These are phyloP conservation scores for Takifugu bimaculatus DNA, from an alignment of 2,113 vertebrate genomes.

Conservation along the genomic window DNA sequence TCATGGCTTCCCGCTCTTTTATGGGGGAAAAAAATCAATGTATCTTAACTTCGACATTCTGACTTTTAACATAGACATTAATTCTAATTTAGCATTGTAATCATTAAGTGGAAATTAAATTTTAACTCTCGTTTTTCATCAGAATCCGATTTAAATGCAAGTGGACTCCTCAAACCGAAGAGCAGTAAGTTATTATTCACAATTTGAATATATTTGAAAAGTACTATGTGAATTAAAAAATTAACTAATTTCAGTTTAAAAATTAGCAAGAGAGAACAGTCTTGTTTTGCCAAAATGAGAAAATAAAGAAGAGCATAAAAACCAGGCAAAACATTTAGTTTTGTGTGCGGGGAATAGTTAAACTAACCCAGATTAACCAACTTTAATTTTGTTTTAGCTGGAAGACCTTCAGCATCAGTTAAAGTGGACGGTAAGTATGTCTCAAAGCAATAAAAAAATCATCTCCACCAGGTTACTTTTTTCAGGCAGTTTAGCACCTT, in stretches of 20 bases:
- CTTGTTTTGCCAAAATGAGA: no score
- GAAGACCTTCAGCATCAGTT: no score
- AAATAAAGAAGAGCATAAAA: neutral
- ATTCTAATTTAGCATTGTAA: neutral
- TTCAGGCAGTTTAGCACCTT: no score
- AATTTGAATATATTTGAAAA: neutral
- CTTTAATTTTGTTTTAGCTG: no score
- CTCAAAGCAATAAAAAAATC: no score
- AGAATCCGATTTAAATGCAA: neutral
- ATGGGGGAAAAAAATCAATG: neutral
- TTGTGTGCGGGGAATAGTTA: neutral
- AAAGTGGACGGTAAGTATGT: no score
- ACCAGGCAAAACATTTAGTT: neutral
- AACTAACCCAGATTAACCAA: no score
- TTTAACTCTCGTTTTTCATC: neutral
- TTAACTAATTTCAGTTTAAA: no score
- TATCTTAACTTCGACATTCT: neutral
- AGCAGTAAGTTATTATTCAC: conserved; percentile 15
- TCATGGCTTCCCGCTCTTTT: neutral
- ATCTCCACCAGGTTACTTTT: no score
- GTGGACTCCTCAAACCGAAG: neutral
- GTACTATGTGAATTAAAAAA: no score
- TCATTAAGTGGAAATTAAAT: neutral
- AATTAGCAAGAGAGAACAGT: no score
- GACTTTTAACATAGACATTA: neutral